Percentiles rank a stretch among this genome's conserved stretches.
These are phyloP conservation scores for Oxytorus armatus DNA, from an alignment of 2,888 invertebrate species.

Conservation along the genomic window DNA sequence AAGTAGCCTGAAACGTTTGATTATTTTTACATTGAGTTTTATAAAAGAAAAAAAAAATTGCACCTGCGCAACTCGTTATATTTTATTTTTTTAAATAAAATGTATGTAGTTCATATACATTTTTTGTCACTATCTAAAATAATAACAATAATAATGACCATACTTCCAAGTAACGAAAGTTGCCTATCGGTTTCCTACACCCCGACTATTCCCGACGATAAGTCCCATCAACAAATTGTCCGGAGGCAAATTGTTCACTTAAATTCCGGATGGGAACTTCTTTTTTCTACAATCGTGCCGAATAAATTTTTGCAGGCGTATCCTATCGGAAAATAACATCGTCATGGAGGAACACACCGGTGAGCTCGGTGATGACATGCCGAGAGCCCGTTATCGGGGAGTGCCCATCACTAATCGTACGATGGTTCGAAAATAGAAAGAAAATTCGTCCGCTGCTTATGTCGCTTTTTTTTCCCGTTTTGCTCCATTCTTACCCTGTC, in stretches of 20 bases:
- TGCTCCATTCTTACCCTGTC: slow-evolving; percentile 17
- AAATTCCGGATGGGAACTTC: too few species aligned
- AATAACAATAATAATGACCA: too few species aligned
- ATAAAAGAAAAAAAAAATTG: too few species aligned
- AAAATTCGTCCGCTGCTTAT: slow-evolving; percentile 68
- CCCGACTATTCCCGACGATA: background rate
- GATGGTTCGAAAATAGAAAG: slow-evolving; percentile 79
- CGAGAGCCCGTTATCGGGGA: slow-evolving; percentile 80
- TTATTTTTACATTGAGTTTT: too few species aligned
- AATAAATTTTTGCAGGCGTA: slow-evolving; percentile 77
- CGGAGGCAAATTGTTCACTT: slow-evolving; percentile 32
- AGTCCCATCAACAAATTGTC: slow-evolving; percentile 53
- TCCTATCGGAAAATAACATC: slow-evolving; percentile 81
- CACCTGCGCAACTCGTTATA: too few species aligned
- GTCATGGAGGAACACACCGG: slow-evolving; percentile 79
- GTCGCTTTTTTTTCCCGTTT: slow-evolving; percentile 61
- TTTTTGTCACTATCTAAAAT: too few species aligned
- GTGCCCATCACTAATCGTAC: slow-evolving; percentile 81
- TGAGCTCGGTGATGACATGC: slow-evolving; percentile 80
- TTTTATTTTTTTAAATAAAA: too few species aligned
- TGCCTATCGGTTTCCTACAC: too few species aligned
- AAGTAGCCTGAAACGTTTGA: too few species aligned
- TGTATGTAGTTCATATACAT: too few species aligned
- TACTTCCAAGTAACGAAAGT: too few species aligned
- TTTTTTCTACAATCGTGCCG: slow-evolving; percentile 1